Evolutionary conservation across 1,140 invertebrate genomes (phyloP).

Genomic region (Asbolus verrucosus): DNA sequence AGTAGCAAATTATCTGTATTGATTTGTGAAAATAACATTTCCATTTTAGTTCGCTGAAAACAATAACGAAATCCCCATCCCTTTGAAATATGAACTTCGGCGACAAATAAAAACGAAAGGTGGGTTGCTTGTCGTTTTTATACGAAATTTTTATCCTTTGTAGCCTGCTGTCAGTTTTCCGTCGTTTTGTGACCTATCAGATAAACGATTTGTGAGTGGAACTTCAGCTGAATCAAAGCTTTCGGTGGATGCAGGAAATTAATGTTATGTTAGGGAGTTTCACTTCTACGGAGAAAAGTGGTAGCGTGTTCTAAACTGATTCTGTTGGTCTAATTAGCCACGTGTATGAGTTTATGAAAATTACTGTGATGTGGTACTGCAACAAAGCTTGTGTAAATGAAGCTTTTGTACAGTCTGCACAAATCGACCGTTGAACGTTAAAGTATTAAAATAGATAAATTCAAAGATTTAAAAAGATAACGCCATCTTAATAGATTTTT

Average conservation of each 20-base stretch:
- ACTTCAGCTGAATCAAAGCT: conserved; percentile 13
- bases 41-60: no score
- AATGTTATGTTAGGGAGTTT: conserved; percentile 30
- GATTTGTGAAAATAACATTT: no score
- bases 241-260: conserved; percentile 30
- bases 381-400: neutral
- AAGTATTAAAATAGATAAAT: no score
- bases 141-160: conserved; percentile 32
- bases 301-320: conserved; percentile 5
- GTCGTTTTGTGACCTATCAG: conserved; percentile 38
- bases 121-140: conserved; percentile 2
- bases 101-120: neutral
- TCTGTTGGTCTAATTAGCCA: conserved; percentile 21
- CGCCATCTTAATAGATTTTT: no score
- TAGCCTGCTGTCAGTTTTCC: conserved; percentile 30
- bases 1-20: neutral
- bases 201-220: conserved; percentile 36
- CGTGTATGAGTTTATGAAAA: conserved; percentile 4
- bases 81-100: conserved; percentile 5
- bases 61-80: neutral
- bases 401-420: no score
- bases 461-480: no score
- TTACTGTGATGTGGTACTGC: conserved; percentile 6
- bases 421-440: no score
- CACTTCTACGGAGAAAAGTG: conserved; percentile 2